Base-by-base conservation (phyloP, 1,140 invertebrate genomes). In the Neodiprion virginianus region DNA sequence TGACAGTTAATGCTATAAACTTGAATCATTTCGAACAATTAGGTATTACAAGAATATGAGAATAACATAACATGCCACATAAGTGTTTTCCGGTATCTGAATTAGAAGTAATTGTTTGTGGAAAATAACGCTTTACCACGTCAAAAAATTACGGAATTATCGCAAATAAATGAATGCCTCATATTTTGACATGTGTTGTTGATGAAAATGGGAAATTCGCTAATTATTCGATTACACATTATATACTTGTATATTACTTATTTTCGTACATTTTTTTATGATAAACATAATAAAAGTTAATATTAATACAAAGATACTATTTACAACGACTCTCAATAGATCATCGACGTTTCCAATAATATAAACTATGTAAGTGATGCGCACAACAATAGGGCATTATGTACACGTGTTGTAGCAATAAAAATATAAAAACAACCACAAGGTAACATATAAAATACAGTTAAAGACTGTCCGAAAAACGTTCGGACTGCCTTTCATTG, bases 281-380 rank as follows among this genome's bases (percentile, higher is more conserved):
- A 17, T 21, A 8, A 71, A 50, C 7, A 71, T 48, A 47, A 71
- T 47, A 40, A 71, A 71, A 61, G 53, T 71, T 40, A 49, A 40
- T 71, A 49, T 75, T 69, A 72, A 77, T 80, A 78, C 76, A 79
- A 78, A 78, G 74, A 74, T 74, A 76, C 77, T 81, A 81, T 80
- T 76, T 81, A 81, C 80, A 81, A 74, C 74, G 76, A 77, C 50
- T 70, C 61, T 78, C 68, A 76, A 78, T 71, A 12, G 71, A 23
- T n/a, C 49, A 69, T 74, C 50, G 67, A 69, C 14, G 53, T 68
- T 12, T 72, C 75, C 73, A 77, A 80, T 77, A 69, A 69, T 73
- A 70, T 73, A 78, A 79, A 78, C 71, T 67, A 72, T 72, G 69
- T 76, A 75, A 67, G 74, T 69, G 67, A 74, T 76, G 76, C 72